Evolutionary conservation across 2,888 invertebrate species (phyloP).

Genomic region (Labia minor): DNA sequence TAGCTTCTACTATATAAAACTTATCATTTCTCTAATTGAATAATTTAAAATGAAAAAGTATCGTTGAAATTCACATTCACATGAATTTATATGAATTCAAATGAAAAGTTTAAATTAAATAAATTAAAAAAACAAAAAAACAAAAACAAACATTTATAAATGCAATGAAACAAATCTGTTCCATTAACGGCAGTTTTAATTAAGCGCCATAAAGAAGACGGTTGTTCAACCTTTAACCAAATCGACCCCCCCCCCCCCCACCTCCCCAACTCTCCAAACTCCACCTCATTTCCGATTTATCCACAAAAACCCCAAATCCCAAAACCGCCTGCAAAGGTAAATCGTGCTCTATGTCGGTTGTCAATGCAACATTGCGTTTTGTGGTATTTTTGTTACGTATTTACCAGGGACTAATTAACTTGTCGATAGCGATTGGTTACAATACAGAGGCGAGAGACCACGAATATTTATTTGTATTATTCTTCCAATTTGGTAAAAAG

Average conservation of each 20-base stretch:
- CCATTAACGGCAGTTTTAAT: not conserved
- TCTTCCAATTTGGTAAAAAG: no score
- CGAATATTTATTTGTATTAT: no score
- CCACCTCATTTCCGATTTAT: not conserved
- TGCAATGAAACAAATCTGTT: not conserved
- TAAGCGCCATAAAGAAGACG: not conserved
- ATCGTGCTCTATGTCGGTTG: not conserved
- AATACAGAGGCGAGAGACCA: not conserved
- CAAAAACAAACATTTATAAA: not conserved
- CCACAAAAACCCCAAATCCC: conserved; percentile 13
- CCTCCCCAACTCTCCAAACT: no score
- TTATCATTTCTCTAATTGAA: no score
- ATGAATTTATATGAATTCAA: no score
- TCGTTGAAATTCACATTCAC: no score
- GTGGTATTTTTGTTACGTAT: conserved; percentile 13
- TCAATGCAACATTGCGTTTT: conserved; percentile 8
- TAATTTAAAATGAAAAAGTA: no score
- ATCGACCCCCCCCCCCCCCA: no score
- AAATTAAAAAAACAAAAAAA: not conserved
- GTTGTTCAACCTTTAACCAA: not conserved
- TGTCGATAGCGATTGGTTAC: not conserved
- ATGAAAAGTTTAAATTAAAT: not conserved
- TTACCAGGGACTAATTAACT: not conserved
- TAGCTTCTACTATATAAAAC: no score
- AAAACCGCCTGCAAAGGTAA: conserved; percentile 7